Conservation (phyloP, 2,797 vertebrate genomes). For the Melanotaenia boesemani region DNA sequence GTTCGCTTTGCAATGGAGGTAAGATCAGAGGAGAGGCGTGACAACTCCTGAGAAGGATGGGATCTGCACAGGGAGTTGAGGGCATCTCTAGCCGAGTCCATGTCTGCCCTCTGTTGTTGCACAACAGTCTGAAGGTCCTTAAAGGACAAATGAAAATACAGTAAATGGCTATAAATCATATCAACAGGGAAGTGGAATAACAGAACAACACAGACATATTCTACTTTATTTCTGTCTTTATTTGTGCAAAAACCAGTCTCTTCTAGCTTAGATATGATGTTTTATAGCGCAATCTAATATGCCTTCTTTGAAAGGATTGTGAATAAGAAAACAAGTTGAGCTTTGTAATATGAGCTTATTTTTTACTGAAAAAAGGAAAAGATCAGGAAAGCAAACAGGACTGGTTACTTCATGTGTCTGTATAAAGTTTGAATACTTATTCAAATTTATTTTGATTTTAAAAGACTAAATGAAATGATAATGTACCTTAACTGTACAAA, state of each 20-base stretch:
- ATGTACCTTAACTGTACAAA: conserved; percentile 89
- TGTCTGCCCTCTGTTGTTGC: conserved; percentile 87
- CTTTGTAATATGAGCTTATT: background rate
- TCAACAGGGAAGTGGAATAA: background rate
- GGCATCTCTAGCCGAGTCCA: conserved; percentile 87
- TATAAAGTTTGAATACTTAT: background rate
- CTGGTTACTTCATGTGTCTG: background rate
- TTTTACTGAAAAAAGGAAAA: background rate
- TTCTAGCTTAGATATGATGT: background rate
- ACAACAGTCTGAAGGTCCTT: conserved; percentile 89
- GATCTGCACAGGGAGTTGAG: conserved; percentile 91
- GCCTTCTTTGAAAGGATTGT: background rate
- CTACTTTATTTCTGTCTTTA: background rate
- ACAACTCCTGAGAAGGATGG: conserved; percentile 89
- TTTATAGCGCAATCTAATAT: conserved; percentile 13
- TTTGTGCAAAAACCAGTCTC: background rate
- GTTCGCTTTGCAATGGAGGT: conserved; percentile 89
- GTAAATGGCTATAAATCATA: background rate
- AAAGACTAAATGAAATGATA: background rate
- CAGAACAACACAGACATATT: background rate
- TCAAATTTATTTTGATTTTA: conserved; percentile 5
- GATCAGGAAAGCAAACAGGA: background rate
- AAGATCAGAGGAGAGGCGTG: conserved; percentile 86
- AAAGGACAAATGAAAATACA: background rate
- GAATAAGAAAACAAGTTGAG: background rate